Evolutionary conservation across 2,797 vertebrate species (phyloP).

Genomic region (Malurus leucopterus): DNA sequence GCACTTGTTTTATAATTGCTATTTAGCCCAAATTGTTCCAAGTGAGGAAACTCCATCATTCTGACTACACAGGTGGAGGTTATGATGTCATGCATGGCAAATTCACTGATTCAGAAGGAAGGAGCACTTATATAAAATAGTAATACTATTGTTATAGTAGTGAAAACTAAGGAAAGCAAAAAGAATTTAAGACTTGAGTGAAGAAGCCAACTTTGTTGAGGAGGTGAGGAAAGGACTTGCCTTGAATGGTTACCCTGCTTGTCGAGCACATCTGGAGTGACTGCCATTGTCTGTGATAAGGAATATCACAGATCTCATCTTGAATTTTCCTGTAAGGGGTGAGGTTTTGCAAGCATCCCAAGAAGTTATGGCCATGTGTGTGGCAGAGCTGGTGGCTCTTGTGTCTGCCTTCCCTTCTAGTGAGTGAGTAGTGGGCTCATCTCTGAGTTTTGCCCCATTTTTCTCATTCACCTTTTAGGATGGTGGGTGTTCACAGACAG

Average conservation of each 20-base stretch:
- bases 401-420: accelerated
- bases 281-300: background rate
- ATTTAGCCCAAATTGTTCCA: background rate
- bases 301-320: background rate
- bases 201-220: background rate
- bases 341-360: background rate
- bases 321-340: accelerated
- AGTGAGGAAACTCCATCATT: background rate
- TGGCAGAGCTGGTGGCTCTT: background rate
- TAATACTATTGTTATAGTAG: background rate
- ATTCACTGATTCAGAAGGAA: background rate
- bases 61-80: background rate
- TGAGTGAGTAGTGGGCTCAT: background rate
- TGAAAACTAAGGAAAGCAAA: background rate
- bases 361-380: accelerated
- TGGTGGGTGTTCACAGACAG: background rate
- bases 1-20: background rate
- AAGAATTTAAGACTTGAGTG: background rate
- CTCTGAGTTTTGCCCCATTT: background rate
- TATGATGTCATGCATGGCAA: background rate
- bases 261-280: background rate
- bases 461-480: background rate
- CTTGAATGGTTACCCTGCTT: background rate
- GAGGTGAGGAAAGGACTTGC: background rate
- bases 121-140: background rate